Percentiles rank a stretch among this genome's conserved stretches.
Conservation (phyloP, 2,888 invertebrate genomes). For the Theretra japonica region DNA sequence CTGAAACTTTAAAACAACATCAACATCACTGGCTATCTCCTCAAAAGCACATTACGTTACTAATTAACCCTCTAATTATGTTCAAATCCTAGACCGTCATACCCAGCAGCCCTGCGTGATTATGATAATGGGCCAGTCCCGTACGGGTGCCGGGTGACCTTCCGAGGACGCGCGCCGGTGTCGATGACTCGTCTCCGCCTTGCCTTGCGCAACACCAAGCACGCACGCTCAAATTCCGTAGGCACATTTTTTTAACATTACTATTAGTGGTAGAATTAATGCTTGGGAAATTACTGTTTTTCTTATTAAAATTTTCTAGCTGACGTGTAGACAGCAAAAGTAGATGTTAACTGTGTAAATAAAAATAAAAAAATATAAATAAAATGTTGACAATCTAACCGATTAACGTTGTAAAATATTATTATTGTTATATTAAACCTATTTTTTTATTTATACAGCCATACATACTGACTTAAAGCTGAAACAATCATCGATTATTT, state of each 20-base stretch:
- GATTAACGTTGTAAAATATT: too few species aligned
- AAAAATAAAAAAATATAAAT: too few species aligned
- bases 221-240: conserved; percentile 21
- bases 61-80: neutral
- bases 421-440: too few species aligned
- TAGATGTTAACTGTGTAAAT: too few species aligned
- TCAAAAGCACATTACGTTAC: neutral
- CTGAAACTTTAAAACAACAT: too few species aligned
- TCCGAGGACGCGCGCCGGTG: conserved; percentile 65
- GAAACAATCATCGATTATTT: neutral
- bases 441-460: too few species aligned
- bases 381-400: too few species aligned
- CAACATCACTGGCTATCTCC: neutral
- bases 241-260: conserved; percentile 13
- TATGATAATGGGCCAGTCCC: conserved; percentile 51
- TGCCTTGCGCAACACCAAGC: conserved; percentile 55
- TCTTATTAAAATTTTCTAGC: neutral
- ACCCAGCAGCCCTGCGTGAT: conserved; percentile 33
- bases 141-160: conserved; percentile 60
- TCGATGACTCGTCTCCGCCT: conserved; percentile 62
- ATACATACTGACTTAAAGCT: neutral
- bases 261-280: conserved; percentile 14
- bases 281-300: neutral
- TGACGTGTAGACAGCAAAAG: too few species aligned
- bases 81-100: neutral